Conservation (phyloP, 2,888 invertebrate genomes). For the Pristionchus maxplancki region DNA sequence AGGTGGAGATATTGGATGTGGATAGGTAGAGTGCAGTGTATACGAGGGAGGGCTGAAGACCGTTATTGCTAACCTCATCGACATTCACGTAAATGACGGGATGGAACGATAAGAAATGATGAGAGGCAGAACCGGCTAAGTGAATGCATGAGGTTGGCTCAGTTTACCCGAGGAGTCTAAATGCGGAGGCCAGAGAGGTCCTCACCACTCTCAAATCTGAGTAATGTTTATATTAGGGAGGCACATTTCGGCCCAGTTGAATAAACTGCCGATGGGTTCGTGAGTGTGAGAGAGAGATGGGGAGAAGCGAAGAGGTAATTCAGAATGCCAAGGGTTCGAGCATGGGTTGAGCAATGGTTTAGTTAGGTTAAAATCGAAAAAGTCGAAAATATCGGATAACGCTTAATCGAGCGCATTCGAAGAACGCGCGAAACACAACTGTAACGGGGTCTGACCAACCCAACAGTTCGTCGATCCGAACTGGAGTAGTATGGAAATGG, state of each 20-base stretch:
- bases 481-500: not conserved
- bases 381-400: too few relatives aligned
- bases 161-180: slow-evolving; percentile 28
- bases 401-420: not conserved
- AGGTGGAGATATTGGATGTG: not conserved
- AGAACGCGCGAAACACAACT: not conserved
- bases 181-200: not conserved
- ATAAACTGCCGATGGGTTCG: slow-evolving; percentile 36
- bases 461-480: not conserved
- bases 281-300: not conserved
- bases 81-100: too few relatives aligned
- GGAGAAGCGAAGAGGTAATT: not conserved
- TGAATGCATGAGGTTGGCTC: not conserved
- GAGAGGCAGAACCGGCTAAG: not conserved
- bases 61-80: not conserved
- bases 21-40: not conserved
- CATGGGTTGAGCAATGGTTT: too few relatives aligned
- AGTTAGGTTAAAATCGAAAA: too few relatives aligned
- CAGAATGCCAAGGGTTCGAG: not conserved
- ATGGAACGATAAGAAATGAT: too few relatives aligned
- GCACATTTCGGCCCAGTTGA: slow-evolving; percentile 20
- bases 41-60: not conserved
- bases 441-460: too few relatives aligned
- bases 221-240: slow-evolving; percentile 32
- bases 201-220: slow-evolving; percentile 6